A percentile compares a stretch with the other conserved stretches of the same genome.
phyloP scores from a whole-genome alignment of 2,888 invertebrate species.

The Tachina fera region DNA sequence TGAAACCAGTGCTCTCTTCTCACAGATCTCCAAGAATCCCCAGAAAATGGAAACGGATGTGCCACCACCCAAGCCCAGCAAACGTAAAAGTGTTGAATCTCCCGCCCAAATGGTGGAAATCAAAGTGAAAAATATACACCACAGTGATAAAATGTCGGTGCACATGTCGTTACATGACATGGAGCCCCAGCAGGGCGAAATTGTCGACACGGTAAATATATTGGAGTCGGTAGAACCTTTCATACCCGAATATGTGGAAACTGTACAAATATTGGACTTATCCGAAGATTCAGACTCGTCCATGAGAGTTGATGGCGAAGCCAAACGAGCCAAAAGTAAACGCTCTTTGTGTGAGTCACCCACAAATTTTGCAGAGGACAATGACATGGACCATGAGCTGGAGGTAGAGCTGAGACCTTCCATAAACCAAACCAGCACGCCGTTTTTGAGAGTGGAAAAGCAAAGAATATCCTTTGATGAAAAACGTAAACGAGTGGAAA shows the following conservation, averaged over 20 bases:
- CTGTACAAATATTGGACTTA: constrained; percentile 85
- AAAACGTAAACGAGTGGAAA: constrained; percentile 81
- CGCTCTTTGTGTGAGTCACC: constrained; percentile 76
- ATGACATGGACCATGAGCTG: constrained; percentile 62
- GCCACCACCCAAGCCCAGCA: constrained; percentile 75
- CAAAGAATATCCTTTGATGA: constrained; percentile 83
- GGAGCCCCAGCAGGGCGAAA: constrained; percentile 81
- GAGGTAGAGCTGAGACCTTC: constrained; percentile 75
- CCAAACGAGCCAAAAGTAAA: constrained; percentile 76
- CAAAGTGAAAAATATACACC: constrained; percentile 87
- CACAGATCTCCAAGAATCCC: constrained; percentile 86
- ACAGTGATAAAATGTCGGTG: constrained; percentile 86
- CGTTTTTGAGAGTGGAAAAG: constrained; percentile 79
- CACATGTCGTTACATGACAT: constrained; percentile 72
- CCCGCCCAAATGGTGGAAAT: constrained; percentile 87
- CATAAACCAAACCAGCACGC: constrained; percentile 76
- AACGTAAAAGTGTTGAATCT: constrained; percentile 76
- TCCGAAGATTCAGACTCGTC: constrained; percentile 84
- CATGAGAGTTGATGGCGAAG: constrained; percentile 77
- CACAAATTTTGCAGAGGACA: constrained; percentile 56
- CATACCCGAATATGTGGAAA: constrained; percentile 84
- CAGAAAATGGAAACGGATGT: constrained; percentile 44
- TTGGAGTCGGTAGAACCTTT: constrained; percentile 84
- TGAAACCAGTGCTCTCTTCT: constrained; percentile 88
- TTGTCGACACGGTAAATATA: constrained; percentile 84